Percentiles rank a stretch among this genome's conserved stretches.
These are phyloP conservation scores for Callospermophilus lateralis DNA, from an alignment of 2,113 vertebrate genomes.

Conservation along the genomic window DNA sequence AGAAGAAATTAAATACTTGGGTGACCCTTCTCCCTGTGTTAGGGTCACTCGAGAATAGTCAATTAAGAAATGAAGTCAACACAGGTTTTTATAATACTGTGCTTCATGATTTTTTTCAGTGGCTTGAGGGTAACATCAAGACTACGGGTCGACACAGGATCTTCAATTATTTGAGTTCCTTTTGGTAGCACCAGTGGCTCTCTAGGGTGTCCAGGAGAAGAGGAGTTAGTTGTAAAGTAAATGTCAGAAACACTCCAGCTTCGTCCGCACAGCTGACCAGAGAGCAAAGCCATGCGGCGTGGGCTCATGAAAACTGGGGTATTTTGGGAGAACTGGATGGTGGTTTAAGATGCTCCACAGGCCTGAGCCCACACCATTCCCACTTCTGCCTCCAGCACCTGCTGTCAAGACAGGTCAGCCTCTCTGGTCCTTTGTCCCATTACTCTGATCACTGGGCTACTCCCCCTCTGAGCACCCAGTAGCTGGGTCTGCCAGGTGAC, in stretches of 20 bases:
- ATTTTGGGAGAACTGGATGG: rapidly evolving
- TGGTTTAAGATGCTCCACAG: no score
- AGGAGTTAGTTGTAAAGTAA: not conserved
- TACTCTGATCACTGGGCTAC: rapidly evolving
- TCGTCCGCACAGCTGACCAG: no score
- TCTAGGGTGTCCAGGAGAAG: rapidly evolving
- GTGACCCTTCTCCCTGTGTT: not conserved
- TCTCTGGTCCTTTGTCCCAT: not conserved
- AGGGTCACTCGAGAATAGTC: not conserved
- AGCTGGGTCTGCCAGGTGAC: not conserved
- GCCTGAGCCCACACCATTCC: rapidly evolving
- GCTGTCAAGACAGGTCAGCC: rapidly evolving
- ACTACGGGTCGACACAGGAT: no score
- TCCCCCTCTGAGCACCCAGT: no score
- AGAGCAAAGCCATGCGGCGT: no score
- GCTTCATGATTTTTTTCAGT: not conserved
- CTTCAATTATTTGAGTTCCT: not conserved
- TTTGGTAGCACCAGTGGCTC: not conserved
- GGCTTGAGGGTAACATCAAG: not conserved
- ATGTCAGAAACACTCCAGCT: rapidly evolving
- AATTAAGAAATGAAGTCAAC: not conserved
- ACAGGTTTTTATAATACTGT: not conserved
- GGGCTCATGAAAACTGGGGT: not conserved
- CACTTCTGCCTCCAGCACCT: not conserved
- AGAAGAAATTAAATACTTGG: not conserved